phyloP scores from a whole-genome alignment of 2,888 invertebrate genomes.

The Limnephilus lunatus region DNA sequence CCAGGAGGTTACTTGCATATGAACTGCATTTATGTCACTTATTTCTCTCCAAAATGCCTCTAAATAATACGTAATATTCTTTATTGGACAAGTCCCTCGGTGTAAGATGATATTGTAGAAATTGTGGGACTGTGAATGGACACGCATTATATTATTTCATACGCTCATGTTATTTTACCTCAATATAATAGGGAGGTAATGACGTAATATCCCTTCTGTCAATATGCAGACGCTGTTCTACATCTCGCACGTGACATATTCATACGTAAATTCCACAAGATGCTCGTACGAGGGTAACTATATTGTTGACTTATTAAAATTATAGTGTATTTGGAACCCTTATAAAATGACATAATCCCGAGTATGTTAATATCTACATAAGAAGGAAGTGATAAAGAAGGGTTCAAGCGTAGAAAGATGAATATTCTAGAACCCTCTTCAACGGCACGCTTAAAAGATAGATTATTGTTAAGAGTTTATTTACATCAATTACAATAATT shows the following conservation, averaged over 20 bases:
- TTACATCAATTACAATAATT: neutral
- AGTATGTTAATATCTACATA: neutral
- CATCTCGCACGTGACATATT: conserved; percentile 33
- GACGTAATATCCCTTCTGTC: neutral
- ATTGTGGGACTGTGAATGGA: neutral
- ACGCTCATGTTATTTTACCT: neutral
- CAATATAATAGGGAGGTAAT: neutral
- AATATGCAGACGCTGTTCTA: conserved; percentile 28
- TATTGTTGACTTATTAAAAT: neutral
- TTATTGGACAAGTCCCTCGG: conserved; percentile 26
- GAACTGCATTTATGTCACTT: conserved; percentile 42
- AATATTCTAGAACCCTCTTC: neutral
- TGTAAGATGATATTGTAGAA: conserved; percentile 45
- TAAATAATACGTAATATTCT: conserved; percentile 45
- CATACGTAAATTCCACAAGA: conserved; percentile 13
- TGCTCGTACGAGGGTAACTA: neutral
- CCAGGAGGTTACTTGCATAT: conserved; percentile 50
- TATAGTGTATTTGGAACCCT: neutral
- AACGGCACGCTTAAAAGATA: neutral
- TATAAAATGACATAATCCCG: neutral
- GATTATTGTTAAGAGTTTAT: neutral
- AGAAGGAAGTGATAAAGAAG: neutral
- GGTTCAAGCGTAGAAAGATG: neutral
- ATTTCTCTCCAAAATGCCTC: conserved; percentile 27
- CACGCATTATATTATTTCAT: neutral